These are phyloP conservation scores for Caenorhabditis plicata DNA, from an alignment of 2,888 invertebrate species.

Conservation along the genomic window DNA sequence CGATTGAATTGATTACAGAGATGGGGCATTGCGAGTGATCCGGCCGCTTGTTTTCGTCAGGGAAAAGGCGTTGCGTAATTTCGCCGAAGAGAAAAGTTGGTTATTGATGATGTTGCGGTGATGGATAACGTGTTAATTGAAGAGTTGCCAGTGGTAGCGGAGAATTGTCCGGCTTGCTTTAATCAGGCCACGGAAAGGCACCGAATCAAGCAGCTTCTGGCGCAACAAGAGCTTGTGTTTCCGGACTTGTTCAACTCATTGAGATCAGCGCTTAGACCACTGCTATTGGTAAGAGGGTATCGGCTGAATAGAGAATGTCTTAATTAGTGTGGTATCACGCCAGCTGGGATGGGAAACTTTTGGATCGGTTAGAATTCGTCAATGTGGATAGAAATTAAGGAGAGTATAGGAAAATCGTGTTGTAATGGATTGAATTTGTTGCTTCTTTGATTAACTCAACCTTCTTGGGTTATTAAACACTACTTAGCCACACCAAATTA, in stretches of 20 bases:
- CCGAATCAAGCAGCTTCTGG: slow-evolving; percentile 45
- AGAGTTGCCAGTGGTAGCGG: slow-evolving; percentile 76
- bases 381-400: no score
- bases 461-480: no score
- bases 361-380: no score
- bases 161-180: slow-evolving; percentile 71
- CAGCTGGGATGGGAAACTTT: no score
- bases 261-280: slow-evolving; percentile 38
- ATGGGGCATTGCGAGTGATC: slow-evolving; percentile 80
- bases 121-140: background rate
- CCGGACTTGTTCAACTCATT: slow-evolving; percentile 50
- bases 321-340: no score
- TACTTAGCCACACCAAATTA: no score
- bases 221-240: slow-evolving; percentile 50
- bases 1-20: slow-evolving; percentile 70
- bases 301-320: no score
- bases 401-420: no score
- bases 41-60: slow-evolving; percentile 85
- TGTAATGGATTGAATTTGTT: no score
- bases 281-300: slow-evolving; percentile 33
- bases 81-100: slow-evolving; percentile 74
- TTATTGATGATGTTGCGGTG: no score
- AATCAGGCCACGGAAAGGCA: slow-evolving; percentile 52
- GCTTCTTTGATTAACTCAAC: no score
- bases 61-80: slow-evolving; percentile 77